Percentiles rank a stretch among this genome's conserved stretches.
Conservation (phyloP, 2,797 vertebrate genomes). For the Onychomys torridus region DNA sequence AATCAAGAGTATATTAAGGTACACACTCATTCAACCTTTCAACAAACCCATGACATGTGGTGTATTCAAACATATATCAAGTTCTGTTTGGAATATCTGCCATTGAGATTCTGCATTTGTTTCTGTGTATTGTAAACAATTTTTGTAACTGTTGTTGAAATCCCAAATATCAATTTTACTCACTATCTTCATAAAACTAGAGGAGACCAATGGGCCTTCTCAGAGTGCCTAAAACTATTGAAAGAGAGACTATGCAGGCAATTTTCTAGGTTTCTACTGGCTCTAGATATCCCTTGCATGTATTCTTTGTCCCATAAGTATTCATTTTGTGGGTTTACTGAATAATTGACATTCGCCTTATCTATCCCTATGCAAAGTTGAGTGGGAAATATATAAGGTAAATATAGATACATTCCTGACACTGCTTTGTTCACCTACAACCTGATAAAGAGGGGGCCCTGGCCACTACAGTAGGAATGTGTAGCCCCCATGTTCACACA, state of each 20-base stretch:
- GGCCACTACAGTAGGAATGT: neutral
- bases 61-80: constrained; percentile 51
- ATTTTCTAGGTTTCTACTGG: neutral
- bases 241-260: neutral
- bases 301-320: neutral
- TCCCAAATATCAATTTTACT: constrained; percentile 30
- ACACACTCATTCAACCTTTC: constrained; percentile 24
- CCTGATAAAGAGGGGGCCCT: neutral
- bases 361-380: constrained; percentile 24
- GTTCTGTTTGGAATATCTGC: constrained; percentile 31
- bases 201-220: neutral
- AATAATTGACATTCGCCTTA: neutral
- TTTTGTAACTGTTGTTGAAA: neutral
- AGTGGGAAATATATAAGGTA: neutral
- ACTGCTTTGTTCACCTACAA: neutral
- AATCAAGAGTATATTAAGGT: constrained; percentile 30
- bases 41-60: neutral
- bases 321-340: constrained; percentile 1
- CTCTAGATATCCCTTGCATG: neutral
- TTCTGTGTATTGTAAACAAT: constrained; percentile 33
- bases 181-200: neutral
- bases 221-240: neutral
- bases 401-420: neutral
- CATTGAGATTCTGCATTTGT: neutral
- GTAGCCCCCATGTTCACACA: neutral